phyloP scores from a whole-genome alignment of 2,888 invertebrate genomes.

The Tiliacea aurago region DNA sequence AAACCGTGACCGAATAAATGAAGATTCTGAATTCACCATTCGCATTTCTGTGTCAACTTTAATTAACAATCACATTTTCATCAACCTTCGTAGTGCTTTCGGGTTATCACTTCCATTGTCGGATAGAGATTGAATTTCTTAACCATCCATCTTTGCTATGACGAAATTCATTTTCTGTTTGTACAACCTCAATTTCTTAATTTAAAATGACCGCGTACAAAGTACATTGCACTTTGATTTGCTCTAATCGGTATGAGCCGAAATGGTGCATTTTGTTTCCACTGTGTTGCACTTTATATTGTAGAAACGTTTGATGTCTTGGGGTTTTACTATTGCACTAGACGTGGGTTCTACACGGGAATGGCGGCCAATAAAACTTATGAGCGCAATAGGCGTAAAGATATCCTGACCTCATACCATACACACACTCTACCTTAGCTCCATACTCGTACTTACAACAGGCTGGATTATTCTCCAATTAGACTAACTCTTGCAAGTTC shows the following conservation, averaged over 20 bases:
- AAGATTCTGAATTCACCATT: conserved; percentile 88
- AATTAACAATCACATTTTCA: conserved; percentile 90
- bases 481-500: conserved; percentile 44
- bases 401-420: conserved; percentile 66
- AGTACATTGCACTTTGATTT: conserved; percentile 69
- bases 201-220: conserved; percentile 63
- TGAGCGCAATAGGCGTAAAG: conserved; percentile 76
- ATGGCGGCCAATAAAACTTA: conserved; percentile 76
- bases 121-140: conserved; percentile 84
- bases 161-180: conserved; percentile 79
- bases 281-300: conserved; percentile 56
- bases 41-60: conserved; percentile 90
- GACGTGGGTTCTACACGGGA: conserved; percentile 62
- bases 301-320: conserved; percentile 73
- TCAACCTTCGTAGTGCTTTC: conserved; percentile 83
- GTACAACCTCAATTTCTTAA: conserved; percentile 78
- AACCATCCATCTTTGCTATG: conserved; percentile 79
- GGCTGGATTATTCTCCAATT: conserved; percentile 38
- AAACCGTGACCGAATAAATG: conserved; percentile 89
- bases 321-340: conserved; percentile 73
- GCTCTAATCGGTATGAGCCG: conserved; percentile 66
- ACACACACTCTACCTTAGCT: conserved; percentile 39
- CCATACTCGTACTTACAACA: conserved; percentile 12
- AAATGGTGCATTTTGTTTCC: conserved; percentile 62
- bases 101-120: conserved; percentile 84